Evolutionary conservation across 2,113 vertebrate genomes (phyloP).

Genomic region (Nicator chloris): DNA sequence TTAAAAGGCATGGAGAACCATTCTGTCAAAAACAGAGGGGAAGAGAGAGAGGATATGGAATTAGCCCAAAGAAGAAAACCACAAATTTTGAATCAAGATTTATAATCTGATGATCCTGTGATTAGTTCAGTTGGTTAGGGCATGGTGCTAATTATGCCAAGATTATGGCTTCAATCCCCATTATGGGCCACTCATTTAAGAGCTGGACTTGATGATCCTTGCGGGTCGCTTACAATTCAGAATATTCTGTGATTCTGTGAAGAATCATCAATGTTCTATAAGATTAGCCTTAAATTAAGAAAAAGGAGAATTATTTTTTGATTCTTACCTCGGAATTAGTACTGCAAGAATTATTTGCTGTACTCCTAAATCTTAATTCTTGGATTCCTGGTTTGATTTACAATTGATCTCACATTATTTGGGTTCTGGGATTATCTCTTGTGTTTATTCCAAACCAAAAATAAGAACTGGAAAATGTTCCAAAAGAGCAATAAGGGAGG

Average conservation of each 20-base stretch:
- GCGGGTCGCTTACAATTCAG: background rate
- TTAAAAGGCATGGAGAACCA: background rate
- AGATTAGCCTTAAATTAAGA: background rate
- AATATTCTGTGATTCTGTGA: background rate
- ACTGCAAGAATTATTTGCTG: background rate
- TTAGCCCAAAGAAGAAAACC: background rate
- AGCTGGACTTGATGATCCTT: background rate
- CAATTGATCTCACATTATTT: background rate
- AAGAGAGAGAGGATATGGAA: background rate
- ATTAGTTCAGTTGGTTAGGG: background rate
- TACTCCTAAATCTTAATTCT: background rate
- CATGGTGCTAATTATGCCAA: background rate
- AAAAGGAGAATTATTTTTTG: background rate
- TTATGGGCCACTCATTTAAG: background rate
- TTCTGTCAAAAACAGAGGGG: background rate
- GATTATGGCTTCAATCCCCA: background rate
- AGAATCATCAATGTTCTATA: background rate
- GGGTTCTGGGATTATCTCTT: background rate
- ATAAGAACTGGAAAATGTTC: background rate
- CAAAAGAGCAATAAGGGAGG: background rate
- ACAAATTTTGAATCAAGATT: background rate
- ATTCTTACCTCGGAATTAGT: background rate
- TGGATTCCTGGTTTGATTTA: background rate
- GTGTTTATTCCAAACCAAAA: background rate
- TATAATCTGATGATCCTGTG: background rate